Conservation (phyloP, 2,113 vertebrate species). For the Oreotrochilus melanogaster region DNA sequence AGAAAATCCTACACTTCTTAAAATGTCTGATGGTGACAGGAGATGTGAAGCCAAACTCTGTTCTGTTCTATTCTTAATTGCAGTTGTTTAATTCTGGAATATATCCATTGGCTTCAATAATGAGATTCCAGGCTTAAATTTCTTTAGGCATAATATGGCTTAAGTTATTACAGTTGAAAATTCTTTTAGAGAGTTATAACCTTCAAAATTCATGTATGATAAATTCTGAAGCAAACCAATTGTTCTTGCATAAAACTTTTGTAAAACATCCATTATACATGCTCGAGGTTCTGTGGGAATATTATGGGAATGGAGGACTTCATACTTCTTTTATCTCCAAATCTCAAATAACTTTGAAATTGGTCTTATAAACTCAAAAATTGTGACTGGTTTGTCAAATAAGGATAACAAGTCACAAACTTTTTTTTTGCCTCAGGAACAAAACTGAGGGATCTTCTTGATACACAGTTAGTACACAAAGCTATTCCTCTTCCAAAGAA, state of each 20-base stretch:
- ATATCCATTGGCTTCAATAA: not conserved
- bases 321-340: not conserved
- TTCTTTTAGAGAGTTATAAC: not conserved
- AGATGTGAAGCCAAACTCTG: not conserved
- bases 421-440: not conserved
- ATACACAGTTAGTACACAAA: not conserved
- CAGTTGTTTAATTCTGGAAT: not conserved
- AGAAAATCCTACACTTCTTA: not conserved
- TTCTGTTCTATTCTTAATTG: not conserved
- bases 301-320: not conserved
- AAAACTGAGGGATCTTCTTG: not conserved
- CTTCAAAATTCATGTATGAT: not conserved
- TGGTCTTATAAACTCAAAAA: not conserved
- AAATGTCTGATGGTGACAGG: not conserved
- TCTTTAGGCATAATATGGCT: not conserved
- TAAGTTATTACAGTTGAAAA: not conserved
- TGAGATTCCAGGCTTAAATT: not conserved
- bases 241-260: not conserved
- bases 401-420: not conserved
- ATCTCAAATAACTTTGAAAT: not conserved
- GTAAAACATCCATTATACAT: not conserved
- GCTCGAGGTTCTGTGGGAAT: not conserved
- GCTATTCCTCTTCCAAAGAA: not conserved
- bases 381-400: not conserved
- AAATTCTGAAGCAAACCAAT: not conserved